A percentile compares a stretch with the other conserved stretches of the same genome.
These are phyloP conservation scores for Otocyon megalotis DNA, from an alignment of 2,113 vertebrate species.

Conservation along the genomic window DNA sequence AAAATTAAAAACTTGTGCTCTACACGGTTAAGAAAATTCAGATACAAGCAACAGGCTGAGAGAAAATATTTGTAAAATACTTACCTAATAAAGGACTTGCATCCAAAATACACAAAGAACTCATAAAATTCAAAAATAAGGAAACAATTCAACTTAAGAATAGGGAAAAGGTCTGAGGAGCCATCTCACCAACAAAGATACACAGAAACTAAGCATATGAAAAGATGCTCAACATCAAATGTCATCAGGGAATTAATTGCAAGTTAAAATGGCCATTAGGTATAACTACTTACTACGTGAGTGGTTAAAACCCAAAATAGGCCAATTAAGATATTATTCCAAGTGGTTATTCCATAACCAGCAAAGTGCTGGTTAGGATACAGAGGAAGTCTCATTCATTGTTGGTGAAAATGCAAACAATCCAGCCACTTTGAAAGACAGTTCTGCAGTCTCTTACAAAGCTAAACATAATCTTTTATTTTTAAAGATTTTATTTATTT, in stretches of 20 bases:
- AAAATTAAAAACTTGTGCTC: neutral
- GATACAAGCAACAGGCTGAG: neutral
- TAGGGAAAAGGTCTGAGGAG: neutral
- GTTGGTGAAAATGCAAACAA: neutral
- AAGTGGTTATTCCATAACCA: too few relatives aligned
- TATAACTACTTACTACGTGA: neutral
- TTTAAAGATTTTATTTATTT: too few relatives aligned
- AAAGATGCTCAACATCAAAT: neutral
- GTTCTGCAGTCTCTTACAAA: neutral
- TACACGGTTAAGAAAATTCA: neutral
- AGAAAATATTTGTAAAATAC: constrained; percentile 1
- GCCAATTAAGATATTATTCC: neutral
- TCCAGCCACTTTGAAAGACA: neutral
- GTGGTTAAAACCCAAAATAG: neutral
- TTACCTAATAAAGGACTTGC: neutral
- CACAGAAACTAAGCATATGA: neutral
- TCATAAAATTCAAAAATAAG: neutral
- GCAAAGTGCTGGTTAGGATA: neutral
- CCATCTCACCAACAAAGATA: neutral
- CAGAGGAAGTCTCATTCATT: neutral
- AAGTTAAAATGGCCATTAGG: constrained; percentile 25
- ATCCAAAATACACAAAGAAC: neutral
- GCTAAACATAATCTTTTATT: neutral
- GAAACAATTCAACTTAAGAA: constrained; percentile 41
- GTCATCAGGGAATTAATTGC: neutral